A percentile compares a stretch with the other conserved stretches of the same genome.
Evolutionary conservation across 2,113 vertebrate genomes (phyloP).

Genomic region (Sminthopsis crassicaudata): DNA sequence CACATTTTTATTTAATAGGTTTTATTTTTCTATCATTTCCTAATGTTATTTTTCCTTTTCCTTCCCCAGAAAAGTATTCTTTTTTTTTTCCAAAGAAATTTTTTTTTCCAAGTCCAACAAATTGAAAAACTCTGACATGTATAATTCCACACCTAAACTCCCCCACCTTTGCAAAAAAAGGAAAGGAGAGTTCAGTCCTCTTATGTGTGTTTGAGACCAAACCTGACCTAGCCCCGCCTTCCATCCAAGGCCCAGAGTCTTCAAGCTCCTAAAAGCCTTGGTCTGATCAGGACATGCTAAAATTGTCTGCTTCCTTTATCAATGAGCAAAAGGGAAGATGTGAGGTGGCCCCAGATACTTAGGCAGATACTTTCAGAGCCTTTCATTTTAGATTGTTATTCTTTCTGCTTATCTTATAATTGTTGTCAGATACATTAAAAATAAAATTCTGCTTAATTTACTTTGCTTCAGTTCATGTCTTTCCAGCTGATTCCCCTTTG

Average conservation of each 20-base stretch:
- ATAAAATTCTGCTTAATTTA: background rate
- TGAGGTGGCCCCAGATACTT: background rate
- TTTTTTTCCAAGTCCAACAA: background rate
- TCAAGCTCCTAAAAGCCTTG: too few species aligned
- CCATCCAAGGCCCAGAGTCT: too few species aligned
- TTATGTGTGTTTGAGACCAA: background rate
- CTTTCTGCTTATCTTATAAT: background rate
- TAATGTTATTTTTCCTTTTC: background rate
- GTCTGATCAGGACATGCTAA: too few species aligned
- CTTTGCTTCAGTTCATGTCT: background rate
- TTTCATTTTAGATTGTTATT: background rate
- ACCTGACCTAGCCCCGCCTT: background rate
- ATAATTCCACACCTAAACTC: background rate
- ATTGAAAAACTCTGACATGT: background rate
- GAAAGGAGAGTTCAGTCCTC: background rate
- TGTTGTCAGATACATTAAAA: background rate
- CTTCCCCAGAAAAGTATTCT: background rate
- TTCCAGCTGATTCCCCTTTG: background rate
- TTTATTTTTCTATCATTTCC: background rate
- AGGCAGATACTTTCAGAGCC: background rate
- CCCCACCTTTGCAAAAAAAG: background rate
- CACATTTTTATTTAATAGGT: background rate
- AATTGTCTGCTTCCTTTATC: too few species aligned
- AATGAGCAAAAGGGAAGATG: too few species aligned
- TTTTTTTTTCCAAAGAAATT: background rate